Evolutionary conservation across 23 tunicate species (phyloP), one percentile per base, ranked within the genome.

Genomic region (Ciona savignyi): DNA sequence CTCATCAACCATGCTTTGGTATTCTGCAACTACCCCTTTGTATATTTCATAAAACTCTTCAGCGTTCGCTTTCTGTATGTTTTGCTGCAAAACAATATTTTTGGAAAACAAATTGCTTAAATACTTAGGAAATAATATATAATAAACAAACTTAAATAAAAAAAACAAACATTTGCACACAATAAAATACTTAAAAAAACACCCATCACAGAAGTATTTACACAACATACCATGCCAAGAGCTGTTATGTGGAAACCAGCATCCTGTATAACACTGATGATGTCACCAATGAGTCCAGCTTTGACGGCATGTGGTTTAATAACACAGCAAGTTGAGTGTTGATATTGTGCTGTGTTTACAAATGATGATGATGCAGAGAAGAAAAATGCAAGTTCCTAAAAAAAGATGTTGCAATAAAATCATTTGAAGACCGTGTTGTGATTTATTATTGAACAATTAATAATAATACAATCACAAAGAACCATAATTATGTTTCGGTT

Each of bases 1-100:
- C 49, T 94, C 92, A 24, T 93, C 70, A 0, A 77, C 82, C 99
- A 94, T 94, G 70, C 71, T 72, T 66, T 83, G 76, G 64, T 94
- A 94, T 60, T 94, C 95, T 23, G 86, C 80, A 35, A 94, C 99
- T 4, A 94, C 99, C 25, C 93, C 95, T 35, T 83, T 82, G 95
- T 94, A 94, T 60, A 94, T 68, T 67, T 94, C 99, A 34, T 89
- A 87, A 76, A 94, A 87, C 68, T 94, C 99, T 72, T 94, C 95
- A n/a, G 89, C 95, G 42, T 94, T 91, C 11, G 91, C 86, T 34
- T 81, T 84, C 77, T 91, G 90, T 34, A 91, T 63, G 62, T 76
- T 78, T 83, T 86, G 84, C 97, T 90, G 81, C 35, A 70, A 65
- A 68, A 75, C 19, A 11, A 15, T 11, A 49, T 49, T 49, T 20